phyloP scores from a whole-genome alignment of 1,140 invertebrate species.

The Drosophila novamexicana region DNA sequence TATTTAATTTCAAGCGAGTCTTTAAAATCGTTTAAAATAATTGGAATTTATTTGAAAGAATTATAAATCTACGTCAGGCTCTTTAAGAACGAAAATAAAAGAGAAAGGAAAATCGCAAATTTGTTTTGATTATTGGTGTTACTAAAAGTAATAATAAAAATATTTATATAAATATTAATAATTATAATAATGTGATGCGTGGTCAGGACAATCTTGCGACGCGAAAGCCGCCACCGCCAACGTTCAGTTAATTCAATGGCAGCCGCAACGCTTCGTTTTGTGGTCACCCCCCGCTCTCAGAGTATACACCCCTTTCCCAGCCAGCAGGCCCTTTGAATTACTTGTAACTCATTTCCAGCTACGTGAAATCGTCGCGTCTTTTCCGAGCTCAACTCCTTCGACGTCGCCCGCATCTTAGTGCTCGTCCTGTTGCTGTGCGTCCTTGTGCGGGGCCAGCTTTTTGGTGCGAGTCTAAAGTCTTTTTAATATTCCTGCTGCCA shows the following conservation, averaged over 20 bases:
- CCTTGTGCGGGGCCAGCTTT: conserved; percentile 13
- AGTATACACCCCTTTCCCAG: background rate
- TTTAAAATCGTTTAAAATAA: too few species aligned
- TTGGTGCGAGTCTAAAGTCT: conserved; percentile 33
- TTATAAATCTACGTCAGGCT: too few species aligned
- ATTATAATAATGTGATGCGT: conserved; percentile 43
- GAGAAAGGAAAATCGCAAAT: background rate
- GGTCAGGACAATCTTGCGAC: conserved; percentile 37
- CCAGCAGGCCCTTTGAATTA: background rate
- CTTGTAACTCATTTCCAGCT: conserved; percentile 13
- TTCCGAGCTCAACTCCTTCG: conserved; percentile 14
- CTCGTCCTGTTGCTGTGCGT: conserved; percentile 11
- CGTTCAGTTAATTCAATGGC: conserved; percentile 38
- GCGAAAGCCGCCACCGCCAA: background rate
- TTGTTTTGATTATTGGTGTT: background rate
- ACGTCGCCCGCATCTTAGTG: background rate
- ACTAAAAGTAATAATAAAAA: conserved; percentile 4
- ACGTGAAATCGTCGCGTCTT: conserved; percentile 7
- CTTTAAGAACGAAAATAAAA: background rate
- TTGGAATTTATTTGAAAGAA: too few species aligned
- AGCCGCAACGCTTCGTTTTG: conserved; percentile 42
- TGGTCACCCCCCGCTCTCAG: conserved; percentile 11
- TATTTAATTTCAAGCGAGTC: too few species aligned
- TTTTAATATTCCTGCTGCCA: conserved; percentile 51
- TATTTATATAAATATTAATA: background rate